Percentiles rank a stretch among this genome's conserved stretches.
These are phyloP conservation scores for Indri indri DNA, from an alignment of 2,113 vertebrate genomes.

Conservation along the genomic window DNA sequence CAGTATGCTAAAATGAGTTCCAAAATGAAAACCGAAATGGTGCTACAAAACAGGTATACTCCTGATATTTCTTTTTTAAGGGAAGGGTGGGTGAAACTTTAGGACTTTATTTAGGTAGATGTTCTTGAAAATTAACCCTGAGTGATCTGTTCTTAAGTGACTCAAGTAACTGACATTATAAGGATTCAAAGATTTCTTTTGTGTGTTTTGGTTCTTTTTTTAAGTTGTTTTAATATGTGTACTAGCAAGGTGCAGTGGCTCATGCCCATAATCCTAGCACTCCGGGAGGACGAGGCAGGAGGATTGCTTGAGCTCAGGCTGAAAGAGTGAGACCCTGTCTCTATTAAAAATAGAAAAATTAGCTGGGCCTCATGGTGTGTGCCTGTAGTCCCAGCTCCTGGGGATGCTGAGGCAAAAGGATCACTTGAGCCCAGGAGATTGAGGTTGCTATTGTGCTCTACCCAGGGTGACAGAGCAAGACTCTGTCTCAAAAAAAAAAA, in stretches of 20 bases:
- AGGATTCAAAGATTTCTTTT: neutral
- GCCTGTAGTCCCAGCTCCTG: no score
- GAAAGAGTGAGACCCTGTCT: no score
- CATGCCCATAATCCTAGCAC: no score
- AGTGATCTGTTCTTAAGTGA: neutral
- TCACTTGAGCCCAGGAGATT: no score
- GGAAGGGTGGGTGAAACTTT: neutral
- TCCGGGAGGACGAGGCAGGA: no score
- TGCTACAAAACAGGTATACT: neutral
- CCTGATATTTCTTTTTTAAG: neutral
- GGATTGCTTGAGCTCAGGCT: no score
- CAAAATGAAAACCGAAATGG: neutral
- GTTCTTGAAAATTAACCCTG: neutral
- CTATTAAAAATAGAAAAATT: no score
- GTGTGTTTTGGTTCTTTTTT: neutral
- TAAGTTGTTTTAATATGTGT: neutral
- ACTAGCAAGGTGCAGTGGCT: no score
- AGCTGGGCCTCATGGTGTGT: accelerated
- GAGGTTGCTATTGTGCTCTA: no score
- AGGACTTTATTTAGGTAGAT: neutral
- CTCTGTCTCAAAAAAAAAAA: no score
- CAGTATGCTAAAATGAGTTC: neutral
- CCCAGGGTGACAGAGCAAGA: no score
- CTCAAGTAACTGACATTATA: neutral
- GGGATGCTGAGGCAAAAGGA: no score